Base-by-base conservation (phyloP, 2,888 invertebrate genomes). In the Ornithoptera alexandrae region DNA sequence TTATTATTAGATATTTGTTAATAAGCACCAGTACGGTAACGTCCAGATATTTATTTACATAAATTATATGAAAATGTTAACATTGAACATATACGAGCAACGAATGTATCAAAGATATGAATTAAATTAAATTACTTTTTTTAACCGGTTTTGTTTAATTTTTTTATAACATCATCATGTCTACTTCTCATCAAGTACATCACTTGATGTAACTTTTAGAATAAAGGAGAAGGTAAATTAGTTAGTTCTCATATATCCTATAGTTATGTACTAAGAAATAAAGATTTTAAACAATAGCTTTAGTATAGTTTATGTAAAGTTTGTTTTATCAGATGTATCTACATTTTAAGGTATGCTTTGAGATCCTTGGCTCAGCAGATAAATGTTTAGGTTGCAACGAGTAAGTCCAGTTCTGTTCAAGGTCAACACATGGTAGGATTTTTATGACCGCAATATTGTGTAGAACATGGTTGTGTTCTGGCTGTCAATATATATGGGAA, bases 1-100 rank as follows among this genome's bases (percentile, higher is more conserved):
- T 84, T 84, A 84, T 79, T 80, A 81, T 80, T 77, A 84, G 78
- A 84, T 83, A 81, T 84, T 81, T 84, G 82, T 82, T 78, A 77
- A 74, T 76, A 75, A 67, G 24, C 62, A 24, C 17, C 74, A 75
- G 72, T 56, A 68, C 46, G 72, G 69, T 71, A 75, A 78, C 71
- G 69, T 62, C 69, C 71, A 46, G 60, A 50, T 66, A 69, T 67
- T 70, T 67, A 67, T 63, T 36, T 62, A 70, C 30, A 69, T 50
- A 64, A 70, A 73, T 65, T 65, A 61, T 69, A 65, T 24, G n/a
- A 58, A 6, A 73, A 73, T 73, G 62, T 72, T 68, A 71, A 64
- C 42, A 46, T 67, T 53, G 53, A 53, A 50, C 18, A 50, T 53
- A 53, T 62, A 71, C 68, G 63, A 69, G 71, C 75, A 77, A 72